phyloP scores from a whole-genome alignment of 2,113 vertebrate genomes.

The human (Homo sapiens) region GRCh38 chr4:105646001-105646500 shows the following conservation, averaged over 20 bases:
- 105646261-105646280: background rate
- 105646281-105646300: background rate
- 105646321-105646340: slow-evolving; percentile 10
- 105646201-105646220: slow-evolving; percentile 28
- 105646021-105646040: background rate
- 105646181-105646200: background rate
- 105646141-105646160: background rate
- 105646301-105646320: background rate
- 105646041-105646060: background rate
- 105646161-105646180: slow-evolving; percentile 14
- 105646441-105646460: background rate
- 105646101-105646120: background rate
- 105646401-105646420: background rate
- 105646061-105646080: background rate
- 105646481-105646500: background rate
- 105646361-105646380: background rate
- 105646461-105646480: background rate
- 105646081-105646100: background rate
- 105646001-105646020: too few species aligned
- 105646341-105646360: slow-evolving; percentile 15
- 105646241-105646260: background rate
- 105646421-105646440: slow-evolving; percentile 7
- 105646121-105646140: background rate
- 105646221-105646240: background rate
- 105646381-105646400: background rate